Evolutionary conservation across 2,888 invertebrate genomes (phyloP).

Genomic region (Ptilodon capucinus): DNA sequence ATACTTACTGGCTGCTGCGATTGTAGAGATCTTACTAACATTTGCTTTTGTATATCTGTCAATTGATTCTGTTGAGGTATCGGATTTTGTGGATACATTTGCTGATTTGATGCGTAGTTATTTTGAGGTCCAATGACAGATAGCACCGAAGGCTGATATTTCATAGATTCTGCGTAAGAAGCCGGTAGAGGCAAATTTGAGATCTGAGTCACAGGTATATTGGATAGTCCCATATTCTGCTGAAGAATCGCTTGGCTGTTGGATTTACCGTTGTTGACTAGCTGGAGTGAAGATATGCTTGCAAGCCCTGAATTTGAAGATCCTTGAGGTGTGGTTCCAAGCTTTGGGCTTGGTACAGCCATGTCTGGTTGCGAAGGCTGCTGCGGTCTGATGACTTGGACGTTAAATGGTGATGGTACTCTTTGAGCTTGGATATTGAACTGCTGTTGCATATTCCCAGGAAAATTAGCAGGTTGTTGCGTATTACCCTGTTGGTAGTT

Average conservation of each 20-base stretch:
- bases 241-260: slow-evolving; percentile 1
- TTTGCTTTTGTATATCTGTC: slow-evolving; percentile 30
- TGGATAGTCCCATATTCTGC: slow-evolving; percentile 13
- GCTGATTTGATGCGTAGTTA: slow-evolving; percentile 1
- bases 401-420: slow-evolving; percentile 8
- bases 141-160: slow-evolving; percentile 19
- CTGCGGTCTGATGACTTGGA: slow-evolving; percentile 17
- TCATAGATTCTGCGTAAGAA: slow-evolving; percentile 24
- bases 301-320: neutral
- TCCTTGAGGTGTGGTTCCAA: neutral
- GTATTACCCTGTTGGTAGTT: slow-evolving; percentile 21
- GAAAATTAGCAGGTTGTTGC: slow-evolving; percentile 30
- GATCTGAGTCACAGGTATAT: slow-evolving; percentile 8
- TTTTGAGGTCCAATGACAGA: slow-evolving; percentile 27
- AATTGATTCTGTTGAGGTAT: slow-evolving; percentile 22
- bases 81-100: slow-evolving; percentile 11
- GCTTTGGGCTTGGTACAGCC: neutral
- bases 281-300: neutral
- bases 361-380: neutral
- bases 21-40: slow-evolving; percentile 21
- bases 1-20: slow-evolving; percentile 10
- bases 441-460: slow-evolving; percentile 31
- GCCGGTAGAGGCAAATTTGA: slow-evolving; percentile 10
- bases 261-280: neutral
- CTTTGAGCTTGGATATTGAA: slow-evolving; percentile 17